Conservation (phyloP, 2,797 vertebrate genomes). For the Macropus fuliginosus region DNA sequence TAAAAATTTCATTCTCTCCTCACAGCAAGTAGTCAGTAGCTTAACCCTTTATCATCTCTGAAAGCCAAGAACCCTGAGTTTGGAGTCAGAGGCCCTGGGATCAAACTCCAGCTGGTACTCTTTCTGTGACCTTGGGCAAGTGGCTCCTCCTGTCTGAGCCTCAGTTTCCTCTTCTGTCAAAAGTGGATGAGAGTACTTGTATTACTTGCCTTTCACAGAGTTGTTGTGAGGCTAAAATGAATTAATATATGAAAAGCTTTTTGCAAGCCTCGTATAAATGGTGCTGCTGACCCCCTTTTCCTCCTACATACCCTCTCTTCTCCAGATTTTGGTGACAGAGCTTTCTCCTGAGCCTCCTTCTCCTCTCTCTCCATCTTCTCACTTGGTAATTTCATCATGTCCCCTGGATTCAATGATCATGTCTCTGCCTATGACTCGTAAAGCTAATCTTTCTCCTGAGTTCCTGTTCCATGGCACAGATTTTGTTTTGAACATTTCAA, state of each 20-base stretch:
- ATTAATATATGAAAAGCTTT: not conserved
- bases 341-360: not conserved
- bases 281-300: not conserved
- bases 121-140: not conserved
- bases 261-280: not conserved
- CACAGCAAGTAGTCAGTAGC: not conserved
- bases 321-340: not conserved
- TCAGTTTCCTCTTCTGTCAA: not conserved
- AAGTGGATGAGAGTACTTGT: not conserved
- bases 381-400: not conserved
- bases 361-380: not conserved
- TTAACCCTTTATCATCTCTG: not conserved
- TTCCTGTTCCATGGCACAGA: too few relatives aligned
- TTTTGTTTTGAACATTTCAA: too few relatives aligned
- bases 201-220: not conserved
- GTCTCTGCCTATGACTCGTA: not conserved
- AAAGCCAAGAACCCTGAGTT: not conserved
- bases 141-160: not conserved
- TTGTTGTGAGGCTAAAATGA: not conserved
- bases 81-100: not conserved
- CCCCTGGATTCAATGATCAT: not conserved
- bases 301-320: not conserved
- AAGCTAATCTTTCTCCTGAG: not conserved
- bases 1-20: not conserved
- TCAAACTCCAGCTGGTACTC: not conserved